These are phyloP conservation scores for Incurvaria masculella DNA, from an alignment of 2,888 invertebrate genomes.

Conservation along the genomic window DNA sequence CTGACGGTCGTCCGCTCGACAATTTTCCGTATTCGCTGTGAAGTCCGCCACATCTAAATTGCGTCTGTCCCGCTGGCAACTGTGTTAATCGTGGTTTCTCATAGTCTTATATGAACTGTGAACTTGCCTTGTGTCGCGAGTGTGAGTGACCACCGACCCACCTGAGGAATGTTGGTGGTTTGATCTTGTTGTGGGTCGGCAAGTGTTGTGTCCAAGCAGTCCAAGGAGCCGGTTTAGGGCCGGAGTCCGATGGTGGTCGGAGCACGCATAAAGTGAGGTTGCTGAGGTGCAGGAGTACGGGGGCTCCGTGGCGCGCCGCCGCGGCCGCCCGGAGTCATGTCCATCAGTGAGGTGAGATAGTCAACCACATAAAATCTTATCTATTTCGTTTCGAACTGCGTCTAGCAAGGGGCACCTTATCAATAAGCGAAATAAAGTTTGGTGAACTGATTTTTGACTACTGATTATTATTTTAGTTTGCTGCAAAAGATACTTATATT, in stretches of 20 bases:
- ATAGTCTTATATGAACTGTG: neutral
- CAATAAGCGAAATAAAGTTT: too few relatives aligned
- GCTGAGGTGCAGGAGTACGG: neutral
- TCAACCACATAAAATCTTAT: too few relatives aligned
- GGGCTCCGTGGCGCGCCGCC: neutral
- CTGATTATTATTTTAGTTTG: too few relatives aligned
- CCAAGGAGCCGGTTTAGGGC: conserved; percentile 1
- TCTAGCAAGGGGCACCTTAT: too few relatives aligned
- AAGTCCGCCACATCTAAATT: neutral
- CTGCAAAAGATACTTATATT: too few relatives aligned
- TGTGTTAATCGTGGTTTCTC: neutral
- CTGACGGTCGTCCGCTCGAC: conserved; percentile 9
- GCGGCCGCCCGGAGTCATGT: conserved; percentile 63
- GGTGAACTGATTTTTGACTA: too few relatives aligned
- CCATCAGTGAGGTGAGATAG: conserved; percentile 79
- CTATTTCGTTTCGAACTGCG: too few relatives aligned
- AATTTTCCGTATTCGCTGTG: conserved; percentile 10
- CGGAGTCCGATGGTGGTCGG: neutral
- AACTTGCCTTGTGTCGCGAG: neutral
- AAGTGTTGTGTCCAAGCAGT: neutral
- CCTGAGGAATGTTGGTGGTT: conserved; percentile 65
- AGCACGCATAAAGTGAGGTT: neutral
- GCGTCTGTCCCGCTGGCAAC: neutral
- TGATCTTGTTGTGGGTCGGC: conserved; percentile 22
- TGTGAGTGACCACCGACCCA: conserved; percentile 37